Percentiles rank a stretch among this genome's conserved stretches.
Evolutionary conservation across 2,888 invertebrate species (phyloP).

Genomic region (Amphipyra berbera): DNA sequence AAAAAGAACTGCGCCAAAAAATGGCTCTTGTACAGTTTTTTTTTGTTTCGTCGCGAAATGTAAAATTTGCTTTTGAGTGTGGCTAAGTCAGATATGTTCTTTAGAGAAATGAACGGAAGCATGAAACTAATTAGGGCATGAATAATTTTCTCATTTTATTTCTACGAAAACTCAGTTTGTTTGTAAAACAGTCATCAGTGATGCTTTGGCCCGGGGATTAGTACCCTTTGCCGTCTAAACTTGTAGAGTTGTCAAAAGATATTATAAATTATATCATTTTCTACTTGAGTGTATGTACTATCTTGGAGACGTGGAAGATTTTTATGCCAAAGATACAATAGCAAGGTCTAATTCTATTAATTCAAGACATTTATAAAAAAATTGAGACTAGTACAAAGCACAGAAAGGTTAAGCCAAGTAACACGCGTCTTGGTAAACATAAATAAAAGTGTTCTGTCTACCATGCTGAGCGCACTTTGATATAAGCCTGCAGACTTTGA

Average conservation of each 20-base stretch:
- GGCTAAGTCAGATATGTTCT: neutral
- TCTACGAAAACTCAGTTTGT: no score
- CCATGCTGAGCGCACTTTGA: slow-evolving; percentile 11
- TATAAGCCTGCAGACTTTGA: slow-evolving; percentile 7
- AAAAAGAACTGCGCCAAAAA: neutral
- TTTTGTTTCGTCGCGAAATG: neutral
- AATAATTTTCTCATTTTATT: no score
- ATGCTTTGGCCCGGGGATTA: no score
- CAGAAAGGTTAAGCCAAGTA: neutral
- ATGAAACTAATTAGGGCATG: neutral
- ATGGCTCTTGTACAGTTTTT: no score
- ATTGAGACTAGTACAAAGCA: neutral
- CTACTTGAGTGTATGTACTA: no score
- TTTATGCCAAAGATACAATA: no score
- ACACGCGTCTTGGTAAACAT: neutral
- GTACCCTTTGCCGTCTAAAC: no score
- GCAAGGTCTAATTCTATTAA: neutral
- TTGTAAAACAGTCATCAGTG: no score
- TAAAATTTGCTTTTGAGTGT: neutral
- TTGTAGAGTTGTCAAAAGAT: no score
- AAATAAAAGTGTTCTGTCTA: slow-evolving; percentile 14
- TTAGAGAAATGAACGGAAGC: neutral
- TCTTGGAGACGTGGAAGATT: no score
- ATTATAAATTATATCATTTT: no score
- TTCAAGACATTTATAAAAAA: neutral